Conservation (phyloP, 1,140 invertebrate genomes). For the Ceratina calcarata region DNA sequence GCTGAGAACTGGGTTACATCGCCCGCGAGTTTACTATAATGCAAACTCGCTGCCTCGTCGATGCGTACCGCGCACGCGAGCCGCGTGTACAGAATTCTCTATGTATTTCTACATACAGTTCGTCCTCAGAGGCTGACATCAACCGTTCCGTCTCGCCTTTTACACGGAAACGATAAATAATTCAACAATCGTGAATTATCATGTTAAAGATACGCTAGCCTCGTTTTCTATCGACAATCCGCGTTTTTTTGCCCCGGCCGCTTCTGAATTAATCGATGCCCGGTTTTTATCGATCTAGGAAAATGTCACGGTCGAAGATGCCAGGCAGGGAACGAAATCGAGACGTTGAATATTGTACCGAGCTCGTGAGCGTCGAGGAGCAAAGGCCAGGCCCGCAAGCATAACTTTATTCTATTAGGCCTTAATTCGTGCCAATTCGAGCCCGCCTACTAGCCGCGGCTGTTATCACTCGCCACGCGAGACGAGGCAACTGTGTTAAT, state of each 20-base stretch:
- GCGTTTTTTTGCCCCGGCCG: not conserved
- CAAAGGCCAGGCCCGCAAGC: conserved; percentile 42
- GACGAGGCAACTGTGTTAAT: conserved; percentile 48
- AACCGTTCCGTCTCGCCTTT: not conserved
- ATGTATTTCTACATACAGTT: no score
- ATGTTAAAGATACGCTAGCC: not conserved
- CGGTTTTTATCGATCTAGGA: conserved; percentile 34
- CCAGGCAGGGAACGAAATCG: conserved; percentile 4
- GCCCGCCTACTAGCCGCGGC: conserved; percentile 53
- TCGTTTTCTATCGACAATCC: not conserved
- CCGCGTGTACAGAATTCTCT: no score
- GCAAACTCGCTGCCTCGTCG: conserved; percentile 37
- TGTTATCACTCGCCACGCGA: conserved; percentile 51
- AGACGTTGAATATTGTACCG: not conserved
- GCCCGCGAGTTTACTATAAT: conserved; percentile 27
- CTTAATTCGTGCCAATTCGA: conserved; percentile 70
- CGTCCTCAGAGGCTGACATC: not conserved
- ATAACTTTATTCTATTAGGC: conserved; percentile 65
- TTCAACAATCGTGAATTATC: conserved; percentile 10
- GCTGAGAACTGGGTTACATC: conserved; percentile 60
- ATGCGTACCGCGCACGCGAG: not conserved
- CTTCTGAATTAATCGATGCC: conserved; percentile 19
- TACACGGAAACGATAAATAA: conserved; percentile 30
- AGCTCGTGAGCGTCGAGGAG: conserved; percentile 4
- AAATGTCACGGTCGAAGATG: conserved; percentile 44